A percentile compares a stretch with the other conserved stretches of the same genome.
These are phyloP conservation scores for Tarsius wallacei DNA, from an alignment of 2,797 vertebrate genomes.

Conservation along the genomic window DNA sequence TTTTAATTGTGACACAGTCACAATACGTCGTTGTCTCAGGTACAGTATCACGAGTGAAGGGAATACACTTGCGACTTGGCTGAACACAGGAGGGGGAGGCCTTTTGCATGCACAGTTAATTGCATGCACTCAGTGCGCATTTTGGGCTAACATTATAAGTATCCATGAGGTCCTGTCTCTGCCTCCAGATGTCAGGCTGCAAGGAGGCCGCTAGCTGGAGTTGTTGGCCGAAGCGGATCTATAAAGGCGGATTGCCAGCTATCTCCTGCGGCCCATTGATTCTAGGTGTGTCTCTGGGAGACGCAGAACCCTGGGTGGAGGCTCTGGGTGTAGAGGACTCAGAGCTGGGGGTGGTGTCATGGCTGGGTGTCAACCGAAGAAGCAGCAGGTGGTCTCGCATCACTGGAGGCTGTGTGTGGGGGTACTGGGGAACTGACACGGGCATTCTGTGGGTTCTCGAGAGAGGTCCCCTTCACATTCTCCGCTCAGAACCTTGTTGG, in stretches of 20 bases:
- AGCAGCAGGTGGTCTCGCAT: background rate
- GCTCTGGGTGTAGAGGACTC: background rate
- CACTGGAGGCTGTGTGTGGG: background rate
- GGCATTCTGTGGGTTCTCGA: background rate
- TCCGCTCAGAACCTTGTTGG: background rate
- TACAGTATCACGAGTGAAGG: slow-evolving; percentile 11
- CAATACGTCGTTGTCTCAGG: slow-evolving; percentile 46
- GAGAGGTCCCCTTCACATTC: background rate
- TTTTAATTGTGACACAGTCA: slow-evolving; percentile 47
- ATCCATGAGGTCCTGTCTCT: background rate
- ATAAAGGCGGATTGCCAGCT: background rate
- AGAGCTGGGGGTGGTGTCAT: background rate
- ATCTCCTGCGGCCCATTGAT: rapidly evolving
- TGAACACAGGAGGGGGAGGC: background rate
- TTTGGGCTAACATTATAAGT: background rate
- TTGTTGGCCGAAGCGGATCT: too few species aligned
- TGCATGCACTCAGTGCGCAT: background rate
- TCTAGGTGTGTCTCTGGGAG: background rate
- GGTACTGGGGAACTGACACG: too few species aligned
- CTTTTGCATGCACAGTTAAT: slow-evolving; percentile 47
- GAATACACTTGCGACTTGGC: slow-evolving; percentile 42
- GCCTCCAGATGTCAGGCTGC: background rate
- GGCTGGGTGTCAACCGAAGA: background rate
- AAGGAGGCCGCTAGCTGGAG: background rate
- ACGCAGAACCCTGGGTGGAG: background rate